Evolutionary conservation across 2,113 vertebrate genomes (phyloP).

Genomic region (Pangasianodon hypophthalmus): DNA sequence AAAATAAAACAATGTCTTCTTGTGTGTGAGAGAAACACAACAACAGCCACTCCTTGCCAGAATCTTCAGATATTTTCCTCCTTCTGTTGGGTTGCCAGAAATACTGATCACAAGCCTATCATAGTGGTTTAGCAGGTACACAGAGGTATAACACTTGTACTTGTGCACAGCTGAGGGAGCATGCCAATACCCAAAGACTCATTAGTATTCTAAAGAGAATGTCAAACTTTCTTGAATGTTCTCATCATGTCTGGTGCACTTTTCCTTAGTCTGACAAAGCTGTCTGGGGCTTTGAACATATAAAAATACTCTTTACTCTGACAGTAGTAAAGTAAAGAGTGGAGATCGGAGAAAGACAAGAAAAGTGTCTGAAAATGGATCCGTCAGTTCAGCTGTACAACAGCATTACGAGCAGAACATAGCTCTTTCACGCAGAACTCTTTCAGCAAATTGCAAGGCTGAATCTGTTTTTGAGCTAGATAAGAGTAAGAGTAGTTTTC

Average conservation of each 20-base stretch:
- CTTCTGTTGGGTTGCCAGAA: background rate
- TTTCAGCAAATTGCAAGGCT: background rate
- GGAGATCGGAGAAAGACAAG: background rate
- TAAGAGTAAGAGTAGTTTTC: background rate
- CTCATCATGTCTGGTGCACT: slow-evolving; percentile 1
- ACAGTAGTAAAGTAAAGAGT: background rate
- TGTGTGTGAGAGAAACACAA: background rate
- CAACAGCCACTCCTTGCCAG: too few species aligned
- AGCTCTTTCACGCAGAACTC: background rate
- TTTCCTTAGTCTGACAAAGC: background rate
- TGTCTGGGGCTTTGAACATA: background rate
- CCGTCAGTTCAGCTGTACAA: background rate
- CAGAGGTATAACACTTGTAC: background rate
- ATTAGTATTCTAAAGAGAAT: slow-evolving; percentile 31
- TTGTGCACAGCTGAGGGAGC: background rate
- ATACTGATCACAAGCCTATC: background rate
- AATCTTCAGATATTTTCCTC: background rate
- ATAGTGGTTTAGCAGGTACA: background rate
- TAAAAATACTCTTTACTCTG: background rate
- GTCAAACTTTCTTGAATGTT: background rate
- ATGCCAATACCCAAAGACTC: background rate
- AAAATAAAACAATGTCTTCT: background rate
- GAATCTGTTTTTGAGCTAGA: background rate
- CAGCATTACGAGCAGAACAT: background rate
- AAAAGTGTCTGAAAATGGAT: slow-evolving; percentile 1